Evolutionary conservation across 2,888 invertebrate species (phyloP), one percentile per base, ranked within the genome.

Genomic region (Diabrotica balteata): DNA sequence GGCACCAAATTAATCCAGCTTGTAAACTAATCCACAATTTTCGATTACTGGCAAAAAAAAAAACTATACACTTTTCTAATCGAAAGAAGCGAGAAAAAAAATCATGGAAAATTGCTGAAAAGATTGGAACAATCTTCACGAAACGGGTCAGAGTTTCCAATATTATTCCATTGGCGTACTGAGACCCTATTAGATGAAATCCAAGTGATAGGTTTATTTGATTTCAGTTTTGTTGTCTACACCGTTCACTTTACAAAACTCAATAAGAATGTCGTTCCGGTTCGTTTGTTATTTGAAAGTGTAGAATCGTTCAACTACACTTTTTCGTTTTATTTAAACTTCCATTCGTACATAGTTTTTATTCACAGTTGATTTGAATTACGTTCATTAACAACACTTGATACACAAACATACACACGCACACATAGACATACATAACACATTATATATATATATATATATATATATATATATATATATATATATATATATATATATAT

Each of bases 41-140:
- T 67, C 75, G 73, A 76, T 76, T 69, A 72, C 62, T 59, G 64
- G 70, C 67, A 57, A 72, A 70, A 32, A 75, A n/a, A 73, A 60
- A 66, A 70, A 50, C 67, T 66, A 60, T 66, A 51, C 67, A 59
- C 58, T 72, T 73, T 72, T 73, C 69, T 72, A 69, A 72, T 69
- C 68, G 69, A 67, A 64, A 68, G 66, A 69, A 74, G 66, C 68
- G 74, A 75, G 74, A 75, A 66, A 67, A 70, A 75, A 72, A 73
- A 74, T 71, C 68, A 70, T 57, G 65, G 74, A 76, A 77, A 76
- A 80, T 79, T 79, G 79, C 75, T 67, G 75, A 73, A 77, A 78
- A 81, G 80, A 81, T 80, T 81, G 80, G 80, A 80, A 80, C 80
- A 79, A 80, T 80, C 80, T 79, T 75, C 76, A 76, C 76, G 73